Evolutionary conservation across 2,113 vertebrate genomes (phyloP), one percentile per base, ranked within the genome.

Genomic region (Festucalex cinctus): DNA sequence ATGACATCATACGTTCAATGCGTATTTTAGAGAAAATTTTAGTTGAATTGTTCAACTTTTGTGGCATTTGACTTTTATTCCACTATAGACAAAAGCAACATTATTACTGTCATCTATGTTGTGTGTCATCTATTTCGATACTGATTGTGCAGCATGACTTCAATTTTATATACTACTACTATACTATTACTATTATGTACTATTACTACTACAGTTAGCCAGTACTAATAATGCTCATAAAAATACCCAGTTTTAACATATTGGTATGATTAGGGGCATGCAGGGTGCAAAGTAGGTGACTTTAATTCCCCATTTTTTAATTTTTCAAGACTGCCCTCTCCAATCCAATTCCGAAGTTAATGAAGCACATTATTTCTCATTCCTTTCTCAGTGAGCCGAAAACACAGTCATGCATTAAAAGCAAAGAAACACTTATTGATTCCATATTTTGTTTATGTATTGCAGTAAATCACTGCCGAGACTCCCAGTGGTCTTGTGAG

Each of bases 401-500:
- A 49, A 35, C 32, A 20, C 19, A 60, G 6, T 37, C 26, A 49
- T 49, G 17, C 61, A 61, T 48, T 41, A 37, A 17, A 57, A 26
- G 22, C 77, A 63, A 74, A 66, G 13, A 62, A 39, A 69, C 56
- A 56, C 37, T 74, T 12, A 49, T 32, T 73, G 19, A 24, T 9
- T 60, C 48, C 16, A 14, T 68, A 3, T 43, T 49, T 26, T 19
- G 44, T 64, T 32, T 6, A 36, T 48, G 14, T 57, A 53, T 68
- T 76, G 62, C 28, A 53, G 36, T 70, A 8, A 70, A 68, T 75
- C 62, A 56, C n/a, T 1, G 0, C 5, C 28, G n/a, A 78, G 70
- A 63, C 67, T 24, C 63, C 48, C 69, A 1, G 57, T 28, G 20
- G 68, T 70, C 60, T 69, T 79, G 60, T 58, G 78, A 70, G 76